Conservation (phyloP, 2,797 vertebrate species). For the Toxotes lorentzi region DNA sequence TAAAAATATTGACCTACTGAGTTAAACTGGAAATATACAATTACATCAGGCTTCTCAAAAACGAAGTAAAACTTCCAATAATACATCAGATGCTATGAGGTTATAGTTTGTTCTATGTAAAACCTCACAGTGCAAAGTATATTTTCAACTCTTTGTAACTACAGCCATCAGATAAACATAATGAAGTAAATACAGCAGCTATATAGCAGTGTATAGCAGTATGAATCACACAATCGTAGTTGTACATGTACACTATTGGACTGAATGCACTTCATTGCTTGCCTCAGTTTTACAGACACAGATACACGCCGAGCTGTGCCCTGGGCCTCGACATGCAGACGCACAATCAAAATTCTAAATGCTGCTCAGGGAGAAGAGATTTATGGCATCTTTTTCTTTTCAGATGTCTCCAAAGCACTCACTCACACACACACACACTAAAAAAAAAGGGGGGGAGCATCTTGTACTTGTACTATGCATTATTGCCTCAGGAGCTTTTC, state of each 20-base stretch:
- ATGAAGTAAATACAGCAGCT: not conserved
- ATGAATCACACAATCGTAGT: not conserved
- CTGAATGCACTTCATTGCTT: constrained; percentile 2
- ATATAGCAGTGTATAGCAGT: no score
- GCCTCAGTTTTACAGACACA: constrained; percentile 28
- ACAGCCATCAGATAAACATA: constrained; percentile 25
- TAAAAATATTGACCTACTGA: no score
- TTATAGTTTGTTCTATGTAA: constrained; percentile 22
- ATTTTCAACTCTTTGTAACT: constrained; percentile 14
- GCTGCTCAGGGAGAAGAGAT: constrained; percentile 59
- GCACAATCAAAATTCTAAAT: constrained; percentile 62
- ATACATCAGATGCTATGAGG: constrained; percentile 9
- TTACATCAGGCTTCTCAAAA: not conserved
- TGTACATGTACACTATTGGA: not conserved
- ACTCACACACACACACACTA: constrained; percentile 44
- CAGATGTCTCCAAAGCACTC: constrained; percentile 54
- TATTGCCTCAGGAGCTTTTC: constrained; percentile 75
- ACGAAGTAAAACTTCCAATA: constrained; percentile 4
- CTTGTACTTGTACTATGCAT: constrained; percentile 62
- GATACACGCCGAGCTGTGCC: constrained; percentile 31
- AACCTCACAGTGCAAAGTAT: constrained; percentile 21
- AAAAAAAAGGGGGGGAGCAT: constrained; percentile 39
- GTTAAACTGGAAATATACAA: constrained; percentile 1
- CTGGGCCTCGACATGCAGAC: constrained; percentile 52
- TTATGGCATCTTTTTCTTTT: constrained; percentile 62